Percentiles rank a stretch among this genome's conserved stretches.
Evolutionary conservation across 2,888 invertebrate species (phyloP).

Genomic region (Rhimphoctona megacephalus): DNA sequence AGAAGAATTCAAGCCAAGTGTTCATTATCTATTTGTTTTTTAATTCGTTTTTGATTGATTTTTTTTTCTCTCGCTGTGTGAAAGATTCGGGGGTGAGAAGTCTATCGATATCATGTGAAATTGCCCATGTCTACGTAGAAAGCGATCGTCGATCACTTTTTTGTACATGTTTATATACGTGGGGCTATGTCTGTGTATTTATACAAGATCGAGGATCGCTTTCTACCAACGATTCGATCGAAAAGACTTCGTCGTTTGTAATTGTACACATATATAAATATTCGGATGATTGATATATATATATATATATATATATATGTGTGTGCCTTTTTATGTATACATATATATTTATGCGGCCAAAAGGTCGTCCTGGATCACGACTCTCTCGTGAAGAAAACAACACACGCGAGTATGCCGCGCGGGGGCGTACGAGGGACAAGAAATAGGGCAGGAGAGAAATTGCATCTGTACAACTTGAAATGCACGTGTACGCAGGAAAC

Average conservation of each 20-base stretch:
- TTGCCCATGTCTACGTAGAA: conserved; percentile 20
- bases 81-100: neutral
- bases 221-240: conserved; percentile 56
- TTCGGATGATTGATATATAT: neutral
- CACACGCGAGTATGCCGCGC: conserved; percentile 28
- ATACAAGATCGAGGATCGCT: conserved; percentile 59
- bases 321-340: neutral
- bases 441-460: conserved; percentile 72
- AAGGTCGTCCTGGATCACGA: conserved; percentile 65
- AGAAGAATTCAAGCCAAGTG: neutral
- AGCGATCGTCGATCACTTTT: conserved; percentile 44
- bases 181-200: neutral
- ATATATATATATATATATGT: neutral
- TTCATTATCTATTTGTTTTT: neutral
- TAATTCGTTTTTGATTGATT: neutral
- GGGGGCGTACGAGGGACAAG: conserved; percentile 56
- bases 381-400: conserved; percentile 36
- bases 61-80: neutral
- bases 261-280: conserved; percentile 25
- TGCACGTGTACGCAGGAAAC: conserved; percentile 59
- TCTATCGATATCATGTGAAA: neutral
- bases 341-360: conserved; percentile 40
- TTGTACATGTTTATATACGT: conserved; percentile 5
- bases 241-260: conserved; percentile 51
- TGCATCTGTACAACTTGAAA: conserved; percentile 54